Conservation (phyloP, 2,797 vertebrate genomes). For the Dipus sagitta region DNA sequence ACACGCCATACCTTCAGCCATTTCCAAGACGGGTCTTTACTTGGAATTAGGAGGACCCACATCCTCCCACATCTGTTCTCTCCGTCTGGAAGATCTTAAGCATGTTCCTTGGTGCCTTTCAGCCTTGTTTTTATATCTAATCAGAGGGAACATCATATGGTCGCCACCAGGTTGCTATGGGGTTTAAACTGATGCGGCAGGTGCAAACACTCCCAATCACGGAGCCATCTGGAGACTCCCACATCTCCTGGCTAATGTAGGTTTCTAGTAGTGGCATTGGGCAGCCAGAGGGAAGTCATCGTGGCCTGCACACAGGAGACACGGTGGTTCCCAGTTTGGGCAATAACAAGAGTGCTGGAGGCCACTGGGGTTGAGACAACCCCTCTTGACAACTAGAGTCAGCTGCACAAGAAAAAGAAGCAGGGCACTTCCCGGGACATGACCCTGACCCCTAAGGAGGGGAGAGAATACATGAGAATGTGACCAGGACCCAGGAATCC, state of each 20-base stretch:
- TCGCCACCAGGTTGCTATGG: background rate
- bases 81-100: background rate
- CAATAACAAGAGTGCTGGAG: background rate
- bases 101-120: background rate
- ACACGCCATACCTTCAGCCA: background rate
- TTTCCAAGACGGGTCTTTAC: background rate
- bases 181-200: background rate
- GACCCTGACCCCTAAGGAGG: background rate
- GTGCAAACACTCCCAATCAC: background rate
- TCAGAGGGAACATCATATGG: no score
- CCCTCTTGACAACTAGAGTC: background rate
- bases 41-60: background rate
- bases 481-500: background rate
- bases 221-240: background rate
- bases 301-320: background rate
- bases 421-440: rapidly evolving
- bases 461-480: background rate
- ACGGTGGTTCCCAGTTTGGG: background rate
- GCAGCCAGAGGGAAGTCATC: background rate
- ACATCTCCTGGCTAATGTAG: background rate
- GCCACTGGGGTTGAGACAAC: background rate
- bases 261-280: background rate
- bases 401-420: background rate
- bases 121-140: background rate
- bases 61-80: background rate